Conservation (phyloP, 2,797 vertebrate genomes). For the Gorsachius magnificus region DNA sequence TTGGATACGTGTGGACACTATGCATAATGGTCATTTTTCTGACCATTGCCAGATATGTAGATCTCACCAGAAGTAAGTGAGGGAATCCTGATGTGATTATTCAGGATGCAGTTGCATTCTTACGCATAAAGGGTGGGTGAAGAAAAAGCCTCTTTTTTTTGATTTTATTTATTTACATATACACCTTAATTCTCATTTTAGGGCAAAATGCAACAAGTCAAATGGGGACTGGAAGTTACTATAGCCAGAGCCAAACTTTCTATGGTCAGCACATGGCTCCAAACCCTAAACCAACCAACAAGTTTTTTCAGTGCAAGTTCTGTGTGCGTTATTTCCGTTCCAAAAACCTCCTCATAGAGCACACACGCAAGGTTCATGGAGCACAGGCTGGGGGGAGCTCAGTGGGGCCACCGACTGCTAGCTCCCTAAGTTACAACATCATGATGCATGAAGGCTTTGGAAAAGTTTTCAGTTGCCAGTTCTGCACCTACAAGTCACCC, state of each 20-base stretch:
- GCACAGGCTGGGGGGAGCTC: slow-evolving; percentile 79
- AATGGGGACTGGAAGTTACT: slow-evolving; percentile 80
- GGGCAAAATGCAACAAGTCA: slow-evolving; percentile 84
- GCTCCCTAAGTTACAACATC: slow-evolving; percentile 86
- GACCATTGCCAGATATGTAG: neutral
- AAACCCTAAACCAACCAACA: slow-evolving; percentile 84
- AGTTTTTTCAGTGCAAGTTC: slow-evolving; percentile 98
- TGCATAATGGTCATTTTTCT: neutral
- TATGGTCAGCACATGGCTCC: slow-evolving; percentile 72
- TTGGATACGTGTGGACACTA: neutral
- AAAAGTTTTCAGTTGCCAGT: slow-evolving; percentile 94
- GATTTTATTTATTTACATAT: slow-evolving; percentile 35
- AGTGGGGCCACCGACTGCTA: slow-evolving; percentile 72
- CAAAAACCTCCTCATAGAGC: slow-evolving; percentile 94
- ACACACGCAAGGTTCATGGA: slow-evolving; percentile 94
- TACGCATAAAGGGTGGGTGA: neutral
- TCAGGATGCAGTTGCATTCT: neutral
- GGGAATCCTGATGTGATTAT: neutral
- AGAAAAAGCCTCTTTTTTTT: neutral
- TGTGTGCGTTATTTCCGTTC: slow-evolving; percentile 98
- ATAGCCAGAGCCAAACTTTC: slow-evolving; percentile 82
- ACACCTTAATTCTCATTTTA: slow-evolving; percentile 75
- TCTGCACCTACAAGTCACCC: slow-evolving; percentile 96
- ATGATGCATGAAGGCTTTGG: slow-evolving; percentile 89
- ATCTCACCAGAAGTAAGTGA: neutral